A percentile compares a stretch with the other conserved stretches of the same genome.
These are phyloP conservation scores for Heloderma charlesbogerti DNA, from an alignment of 2,113 vertebrate species.

Conservation along the genomic window DNA sequence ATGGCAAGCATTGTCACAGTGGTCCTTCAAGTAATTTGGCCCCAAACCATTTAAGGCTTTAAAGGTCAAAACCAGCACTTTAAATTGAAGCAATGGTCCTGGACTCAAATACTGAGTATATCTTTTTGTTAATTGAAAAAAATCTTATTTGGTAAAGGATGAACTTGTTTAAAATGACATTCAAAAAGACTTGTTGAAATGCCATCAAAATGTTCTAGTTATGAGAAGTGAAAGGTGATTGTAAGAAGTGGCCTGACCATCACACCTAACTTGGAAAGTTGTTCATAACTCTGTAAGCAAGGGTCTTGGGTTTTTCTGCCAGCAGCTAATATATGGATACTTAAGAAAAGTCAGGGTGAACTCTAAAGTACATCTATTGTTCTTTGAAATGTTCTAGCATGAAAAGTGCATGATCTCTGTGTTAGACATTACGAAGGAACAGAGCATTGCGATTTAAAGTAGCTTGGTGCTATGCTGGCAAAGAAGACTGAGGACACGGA, in stretches of 20 bases:
- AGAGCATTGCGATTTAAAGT: background rate
- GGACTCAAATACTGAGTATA: background rate
- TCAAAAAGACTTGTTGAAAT: background rate
- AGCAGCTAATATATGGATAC: background rate
- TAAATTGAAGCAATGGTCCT: background rate
- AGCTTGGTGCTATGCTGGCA: background rate
- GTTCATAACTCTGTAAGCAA: background rate
- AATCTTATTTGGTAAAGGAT: too few species aligned
- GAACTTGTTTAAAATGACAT: background rate
- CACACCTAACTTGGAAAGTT: background rate
- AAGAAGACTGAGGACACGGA: background rate
- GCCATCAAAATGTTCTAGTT: background rate
- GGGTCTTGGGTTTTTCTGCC: background rate
- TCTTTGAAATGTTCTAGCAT: background rate
- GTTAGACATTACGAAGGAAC: background rate
- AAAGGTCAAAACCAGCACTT: too few species aligned
- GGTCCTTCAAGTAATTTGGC: too few species aligned
- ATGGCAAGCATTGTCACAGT: too few species aligned
- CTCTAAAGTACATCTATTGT: background rate
- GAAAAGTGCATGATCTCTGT: background rate
- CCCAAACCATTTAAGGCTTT: too few species aligned
- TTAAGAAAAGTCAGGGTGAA: background rate
- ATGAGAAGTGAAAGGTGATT: background rate
- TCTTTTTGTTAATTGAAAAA: background rate
- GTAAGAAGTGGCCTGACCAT: background rate